Conservation (phyloP, 1,140 invertebrate species). For the Drosophila bocki region DNA sequence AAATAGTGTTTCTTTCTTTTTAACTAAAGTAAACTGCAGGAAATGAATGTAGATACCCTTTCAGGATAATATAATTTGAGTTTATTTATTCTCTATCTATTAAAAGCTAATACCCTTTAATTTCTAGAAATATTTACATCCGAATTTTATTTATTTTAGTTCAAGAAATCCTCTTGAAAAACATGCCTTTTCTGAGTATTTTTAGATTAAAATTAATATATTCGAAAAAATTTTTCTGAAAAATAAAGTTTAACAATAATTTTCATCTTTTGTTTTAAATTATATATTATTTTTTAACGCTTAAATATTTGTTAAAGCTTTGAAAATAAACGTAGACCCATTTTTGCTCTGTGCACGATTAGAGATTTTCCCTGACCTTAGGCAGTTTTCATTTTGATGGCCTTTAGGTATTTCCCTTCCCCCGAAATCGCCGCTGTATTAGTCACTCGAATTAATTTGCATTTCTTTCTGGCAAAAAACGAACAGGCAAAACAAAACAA, state of each 20-base stretch:
- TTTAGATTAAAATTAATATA: background rate
- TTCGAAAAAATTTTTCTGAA: background rate
- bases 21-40: background rate
- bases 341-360: background rate
- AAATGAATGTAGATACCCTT: no score
- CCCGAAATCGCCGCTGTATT: conserved; percentile 34
- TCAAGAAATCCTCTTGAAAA: no score
- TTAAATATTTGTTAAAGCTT: background rate
- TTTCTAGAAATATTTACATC: no score
- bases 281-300: background rate
- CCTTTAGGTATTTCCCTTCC: conserved; percentile 15
- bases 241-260: background rate
- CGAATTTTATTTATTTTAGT: no score
- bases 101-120: no score
- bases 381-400: conserved; percentile 34
- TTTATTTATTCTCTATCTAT: no score
- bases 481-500: conserved; percentile 66
- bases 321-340: background rate
- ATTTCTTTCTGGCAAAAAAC: conserved; percentile 49
- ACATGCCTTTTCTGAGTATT: no score
- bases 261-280: background rate
- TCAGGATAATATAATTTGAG: no score
- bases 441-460: conserved; percentile 57
- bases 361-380: conserved; percentile 17
- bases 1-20: background rate